These are phyloP conservation scores for Lepus americanus DNA, from an alignment of 2,113 vertebrate species.

Conservation along the genomic window DNA sequence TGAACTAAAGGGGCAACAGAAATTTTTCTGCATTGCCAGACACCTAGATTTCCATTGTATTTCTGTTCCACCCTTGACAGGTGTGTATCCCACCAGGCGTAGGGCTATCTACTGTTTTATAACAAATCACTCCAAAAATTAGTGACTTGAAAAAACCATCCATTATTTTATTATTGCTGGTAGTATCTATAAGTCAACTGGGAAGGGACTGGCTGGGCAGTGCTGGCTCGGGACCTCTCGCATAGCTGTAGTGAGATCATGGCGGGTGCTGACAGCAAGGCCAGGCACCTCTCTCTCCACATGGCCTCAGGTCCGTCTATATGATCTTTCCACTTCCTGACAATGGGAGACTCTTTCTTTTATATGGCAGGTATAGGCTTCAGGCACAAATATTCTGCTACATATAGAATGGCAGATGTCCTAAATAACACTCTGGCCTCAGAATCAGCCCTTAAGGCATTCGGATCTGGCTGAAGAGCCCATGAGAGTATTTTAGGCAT, in stretches of 20 bases:
- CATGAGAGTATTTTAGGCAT: no score
- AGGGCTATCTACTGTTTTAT: not conserved
- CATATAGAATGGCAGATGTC: not conserved
- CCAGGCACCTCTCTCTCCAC: not conserved
- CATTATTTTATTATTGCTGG: not conserved
- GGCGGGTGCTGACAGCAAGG: not conserved
- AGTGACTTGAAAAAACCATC: conserved; percentile 6
- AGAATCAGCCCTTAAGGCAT: no score
- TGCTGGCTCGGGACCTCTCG: not conserved
- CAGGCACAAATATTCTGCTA: not conserved
- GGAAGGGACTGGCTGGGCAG: not conserved
- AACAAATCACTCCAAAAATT: conserved; percentile 18
- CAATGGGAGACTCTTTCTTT: not conserved
- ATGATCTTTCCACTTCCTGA: not conserved
- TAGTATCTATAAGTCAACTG: not conserved
- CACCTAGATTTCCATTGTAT: conserved; percentile 41
- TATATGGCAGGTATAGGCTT: not conserved
- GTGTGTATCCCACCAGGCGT: not conserved
- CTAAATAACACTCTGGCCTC: no score
- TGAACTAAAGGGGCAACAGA: conserved; percentile 25
- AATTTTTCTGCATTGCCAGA: conserved; percentile 60
- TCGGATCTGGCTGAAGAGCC: no score
- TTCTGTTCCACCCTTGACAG: not conserved
- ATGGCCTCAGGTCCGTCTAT: not conserved
- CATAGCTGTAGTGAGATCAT: not conserved